Conservation (phyloP, 2,888 invertebrate species). For the Gisinianus flammeolus region DNA sequence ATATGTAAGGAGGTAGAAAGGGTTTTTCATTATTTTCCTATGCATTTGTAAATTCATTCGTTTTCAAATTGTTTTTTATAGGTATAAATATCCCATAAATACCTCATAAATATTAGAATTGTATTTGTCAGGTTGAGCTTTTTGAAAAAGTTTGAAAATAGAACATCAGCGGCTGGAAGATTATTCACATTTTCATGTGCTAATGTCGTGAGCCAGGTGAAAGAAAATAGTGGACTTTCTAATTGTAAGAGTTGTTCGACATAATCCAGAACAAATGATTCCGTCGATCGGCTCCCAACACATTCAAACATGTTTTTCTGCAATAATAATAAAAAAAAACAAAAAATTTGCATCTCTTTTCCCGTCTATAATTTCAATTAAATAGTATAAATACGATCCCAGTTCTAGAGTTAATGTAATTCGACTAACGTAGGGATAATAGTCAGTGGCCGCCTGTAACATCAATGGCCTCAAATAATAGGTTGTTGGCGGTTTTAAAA, state of each 20-base stretch:
- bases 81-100: no score
- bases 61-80: no score
- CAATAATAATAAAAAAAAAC: not conserved
- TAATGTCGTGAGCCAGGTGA: slow-evolving; percentile 30
- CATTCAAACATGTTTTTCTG: slow-evolving; percentile 32
- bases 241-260: slow-evolving; percentile 6
- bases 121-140: slow-evolving; percentile 69
- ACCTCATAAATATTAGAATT: slow-evolving; percentile 72
- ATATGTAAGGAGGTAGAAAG: no score
- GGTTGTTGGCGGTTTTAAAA: slow-evolving; percentile 23
- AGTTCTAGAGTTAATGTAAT: no score
- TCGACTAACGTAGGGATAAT: slow-evolving; percentile 29
- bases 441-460: slow-evolving; percentile 15
- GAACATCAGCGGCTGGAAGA: slow-evolving; percentile 33
- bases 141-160: slow-evolving; percentile 34
- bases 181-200: slow-evolving; percentile 35
- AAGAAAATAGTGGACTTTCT: slow-evolving; percentile 17
- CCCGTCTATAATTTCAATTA: not conserved
- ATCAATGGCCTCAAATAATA: slow-evolving; percentile 33
- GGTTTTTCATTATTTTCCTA: no score
- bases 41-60: no score
- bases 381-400: no score
- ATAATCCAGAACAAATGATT: slow-evolving; percentile 26
- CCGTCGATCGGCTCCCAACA: slow-evolving; percentile 27
- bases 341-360: not conserved